Evolutionary conservation across 1,140 invertebrate species (phyloP), one percentile per base, ranked within the genome.

Genomic region (Vanessa atalanta): DNA sequence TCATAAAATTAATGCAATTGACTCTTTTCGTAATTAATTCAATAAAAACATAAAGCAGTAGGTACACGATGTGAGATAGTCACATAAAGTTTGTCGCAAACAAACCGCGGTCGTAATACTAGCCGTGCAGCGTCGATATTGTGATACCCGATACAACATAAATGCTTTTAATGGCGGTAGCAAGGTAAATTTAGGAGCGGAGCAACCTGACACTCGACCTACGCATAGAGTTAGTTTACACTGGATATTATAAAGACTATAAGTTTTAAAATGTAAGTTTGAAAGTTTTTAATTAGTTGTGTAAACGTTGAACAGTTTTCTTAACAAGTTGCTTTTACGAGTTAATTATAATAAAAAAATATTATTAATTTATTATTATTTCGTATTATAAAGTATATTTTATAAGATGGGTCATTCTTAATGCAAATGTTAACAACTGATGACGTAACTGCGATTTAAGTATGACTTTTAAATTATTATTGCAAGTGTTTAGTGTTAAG

Each of bases 101-200:
- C 66, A 68, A 11, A 65, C 13, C 65, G 55, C 37, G 63, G 73
- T 47, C 53, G 85, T 83, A 88, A 87, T 77, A 48, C 65, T 71
- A 85, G 60, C 77, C 72, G 65, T 50, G 72, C 76, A 73, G 63
- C 83, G 78, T 72, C 63, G 63, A 75, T 70, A 85, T 88, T 82
- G 79, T 80, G 87, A 84, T 85, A 89, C 85, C 83, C 78, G 85
- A 87, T 89, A 86, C 84, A 87, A 88, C 84, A 88, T 87, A 88
- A 90, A 90, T 84, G 89, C 87, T 91, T 89, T 90, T 89, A 91
- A 89, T 87, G 87, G 86, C 86, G 81, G 86, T 84, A 84, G 83
- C 83, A 88, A 89, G 85, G 89, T 89, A 91, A 91, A 91, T 91
- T 91, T 91, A 91, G 89, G 89, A 91, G 89, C 87, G 89, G 69